Base-by-base conservation (phyloP, 2,797 vertebrate species). In the Eptatretus atami region DNA sequence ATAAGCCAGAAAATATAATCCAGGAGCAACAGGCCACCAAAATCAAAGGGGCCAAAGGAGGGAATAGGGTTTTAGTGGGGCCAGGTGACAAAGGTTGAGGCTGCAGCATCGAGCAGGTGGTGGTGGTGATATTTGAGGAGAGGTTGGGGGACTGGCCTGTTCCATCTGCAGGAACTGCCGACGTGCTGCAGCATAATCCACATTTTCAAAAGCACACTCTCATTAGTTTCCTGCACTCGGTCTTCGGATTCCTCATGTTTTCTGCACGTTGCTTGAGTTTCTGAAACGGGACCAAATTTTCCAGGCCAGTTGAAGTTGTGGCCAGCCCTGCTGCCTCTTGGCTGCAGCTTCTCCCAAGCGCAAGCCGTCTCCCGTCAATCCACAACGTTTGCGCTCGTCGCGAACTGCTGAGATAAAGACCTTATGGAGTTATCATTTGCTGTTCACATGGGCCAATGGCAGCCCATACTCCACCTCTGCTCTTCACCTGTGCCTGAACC, bases 241-340 rank as follows among this genome's bases (percentile, higher is more conserved):
- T 92, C 82, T 71, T 83, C 82, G 71, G 95, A 96, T 73, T 76
- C 92, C 67, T 73, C 81, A 67, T 86, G 82, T 1, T 87, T 95
- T 5, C 31, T 8, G 31, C 31, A 44, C 6, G 31, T 44, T 44
- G 31, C 31, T 44, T 44, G 31, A 44, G 6, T 44, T 44, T 44
- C 31, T 44, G 31, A 44, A 44, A 44, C 31, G 19, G 19, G 19
- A 19, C 19, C 19, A 19, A 19, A 19, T 8, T 44, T 44, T 44
- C 31, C 31, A 44, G 31, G 31, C 66, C 94, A 67, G 94, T 82
- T 12, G 86, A 80, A 67, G 93, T 86, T 52, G 94, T 65, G 19
- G 75, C 70, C 70, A 83, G 88, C 10, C 87, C 85, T 64, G 86
- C 88, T 60, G 95, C 95, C 88, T 94, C 87, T 87, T 96, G 66